Evolutionary conservation across 1,140 invertebrate species (phyloP).

Genomic region (Augochlora pura): DNA sequence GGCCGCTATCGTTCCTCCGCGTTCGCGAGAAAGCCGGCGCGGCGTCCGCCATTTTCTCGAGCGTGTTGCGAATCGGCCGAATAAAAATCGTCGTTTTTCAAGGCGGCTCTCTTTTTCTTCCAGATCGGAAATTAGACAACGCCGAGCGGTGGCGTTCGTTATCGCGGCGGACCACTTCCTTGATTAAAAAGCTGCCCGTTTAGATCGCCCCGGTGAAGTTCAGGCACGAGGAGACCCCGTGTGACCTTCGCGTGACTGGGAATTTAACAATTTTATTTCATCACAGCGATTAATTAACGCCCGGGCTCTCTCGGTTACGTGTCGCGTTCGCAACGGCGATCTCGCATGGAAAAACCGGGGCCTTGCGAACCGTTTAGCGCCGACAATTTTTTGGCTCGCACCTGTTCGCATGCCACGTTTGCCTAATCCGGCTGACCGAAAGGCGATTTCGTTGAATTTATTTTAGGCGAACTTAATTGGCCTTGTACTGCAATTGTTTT

Average conservation of each 20-base stretch:
- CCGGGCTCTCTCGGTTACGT: not conserved
- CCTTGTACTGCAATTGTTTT: too few relatives aligned
- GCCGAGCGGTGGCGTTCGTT: slow-evolving; percentile 29
- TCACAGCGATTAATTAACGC: slow-evolving; percentile 43
- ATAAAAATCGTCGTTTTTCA: not conserved
- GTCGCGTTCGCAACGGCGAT: not conserved
- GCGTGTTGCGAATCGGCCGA: too few relatives aligned
- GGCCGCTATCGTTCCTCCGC: not conserved
- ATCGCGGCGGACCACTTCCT: slow-evolving; percentile 65
- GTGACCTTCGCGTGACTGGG: slow-evolving; percentile 69
- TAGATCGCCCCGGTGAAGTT: slow-evolving; percentile 16
- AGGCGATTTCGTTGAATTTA: too few relatives aligned
- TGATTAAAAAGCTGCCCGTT: slow-evolving; percentile 64
- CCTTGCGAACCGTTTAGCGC: not conserved
- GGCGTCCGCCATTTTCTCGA: not conserved
- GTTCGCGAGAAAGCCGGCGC: not conserved
- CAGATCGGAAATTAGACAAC: not conserved
- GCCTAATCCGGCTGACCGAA: too few relatives aligned
- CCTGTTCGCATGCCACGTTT: not conserved
- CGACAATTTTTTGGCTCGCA: not conserved
- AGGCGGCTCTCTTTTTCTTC: too few relatives aligned
- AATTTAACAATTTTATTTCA: slow-evolving; percentile 56
- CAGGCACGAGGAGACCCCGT: slow-evolving; percentile 16
- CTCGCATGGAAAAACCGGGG: not conserved
- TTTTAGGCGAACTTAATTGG: too few relatives aligned